A percentile compares a stretch with the other conserved stretches of the same genome.
Evolutionary conservation across 2,888 invertebrate species (phyloP).

Genomic region (Drosophila subsilvestris): DNA sequence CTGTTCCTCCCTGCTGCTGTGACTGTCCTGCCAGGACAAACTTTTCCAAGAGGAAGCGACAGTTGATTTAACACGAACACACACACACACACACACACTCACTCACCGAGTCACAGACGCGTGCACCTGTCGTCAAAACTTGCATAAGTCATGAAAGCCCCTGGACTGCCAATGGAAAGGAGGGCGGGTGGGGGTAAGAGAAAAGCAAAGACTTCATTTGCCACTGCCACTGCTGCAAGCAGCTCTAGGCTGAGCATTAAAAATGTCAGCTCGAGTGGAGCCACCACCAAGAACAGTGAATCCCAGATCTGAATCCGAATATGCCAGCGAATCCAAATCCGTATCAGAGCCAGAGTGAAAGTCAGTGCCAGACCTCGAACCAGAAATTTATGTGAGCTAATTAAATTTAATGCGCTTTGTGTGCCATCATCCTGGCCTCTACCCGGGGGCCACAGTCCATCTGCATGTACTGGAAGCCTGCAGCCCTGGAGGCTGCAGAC

Average conservation of each 20-base stretch:
- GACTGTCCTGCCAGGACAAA: conserved; percentile 58
- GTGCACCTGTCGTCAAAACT: conserved; percentile 75
- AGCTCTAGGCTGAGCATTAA: conserved; percentile 51
- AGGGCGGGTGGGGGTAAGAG: not conserved
- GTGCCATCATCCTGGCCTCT: conserved; percentile 11
- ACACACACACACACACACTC: conserved; percentile 17
- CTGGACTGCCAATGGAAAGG: conserved; percentile 10
- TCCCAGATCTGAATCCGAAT: not conserved
- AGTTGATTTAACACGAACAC: conserved; percentile 72
- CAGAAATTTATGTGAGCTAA: conserved; percentile 67
- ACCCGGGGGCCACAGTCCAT: conserved; percentile 11
- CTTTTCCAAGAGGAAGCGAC: conserved; percentile 74
- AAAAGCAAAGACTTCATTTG: conserved; percentile 8
- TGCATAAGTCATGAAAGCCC: conserved; percentile 73
- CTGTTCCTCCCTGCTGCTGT: not conserved
- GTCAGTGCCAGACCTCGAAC: conserved; percentile 15
- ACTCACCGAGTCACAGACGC: conserved; percentile 38
- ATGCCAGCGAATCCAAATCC: not conserved
- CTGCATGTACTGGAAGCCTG: conserved; percentile 11
- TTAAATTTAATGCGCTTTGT: conserved; percentile 71
- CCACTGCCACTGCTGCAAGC: not conserved
- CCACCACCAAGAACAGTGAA: conserved; percentile 5
- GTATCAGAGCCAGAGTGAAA: conserved; percentile 30
- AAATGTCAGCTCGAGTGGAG: conserved; percentile 66
- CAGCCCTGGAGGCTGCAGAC: too few species aligned